Conservation (phyloP, 2,888 invertebrate genomes). For the Galeruca laticollis region DNA sequence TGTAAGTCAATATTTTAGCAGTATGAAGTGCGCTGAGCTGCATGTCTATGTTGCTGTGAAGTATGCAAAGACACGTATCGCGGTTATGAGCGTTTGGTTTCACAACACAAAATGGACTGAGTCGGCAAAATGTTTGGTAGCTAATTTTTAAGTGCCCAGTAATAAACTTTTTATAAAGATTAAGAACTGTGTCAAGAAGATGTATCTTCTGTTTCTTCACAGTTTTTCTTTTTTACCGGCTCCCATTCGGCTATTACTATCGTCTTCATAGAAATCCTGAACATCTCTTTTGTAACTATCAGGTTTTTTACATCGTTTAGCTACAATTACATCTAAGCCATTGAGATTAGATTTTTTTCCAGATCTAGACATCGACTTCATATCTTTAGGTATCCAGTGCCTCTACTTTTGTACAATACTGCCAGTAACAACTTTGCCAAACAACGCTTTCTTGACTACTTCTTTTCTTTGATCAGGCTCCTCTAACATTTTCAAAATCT, state of each 20-base stretch:
- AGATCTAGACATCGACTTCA: not conserved
- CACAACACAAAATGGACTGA: slow-evolving; percentile 14
- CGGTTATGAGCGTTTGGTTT: not conserved
- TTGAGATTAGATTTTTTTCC: slow-evolving; percentile 6
- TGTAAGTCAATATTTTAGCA: slow-evolving; percentile 9
- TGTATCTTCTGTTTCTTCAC: slow-evolving; percentile 1
- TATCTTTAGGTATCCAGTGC: not conserved
- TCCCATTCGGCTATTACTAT: slow-evolving; percentile 4
- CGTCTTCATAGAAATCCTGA: slow-evolving; percentile 6
- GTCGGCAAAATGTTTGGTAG: slow-evolving; percentile 6
- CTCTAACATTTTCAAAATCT: not conserved
- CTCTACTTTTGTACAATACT: not conserved
- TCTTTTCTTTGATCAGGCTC: slow-evolving; percentile 12
- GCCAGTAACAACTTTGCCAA: slow-evolving; percentile 5
- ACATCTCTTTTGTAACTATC: slow-evolving; percentile 3
- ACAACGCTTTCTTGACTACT: slow-evolving; percentile 13
- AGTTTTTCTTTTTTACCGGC: not conserved
- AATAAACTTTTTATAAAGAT: slow-evolving; percentile 5
- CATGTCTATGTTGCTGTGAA: slow-evolving; percentile 12
- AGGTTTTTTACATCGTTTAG: slow-evolving; percentile 3
- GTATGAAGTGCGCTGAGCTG: slow-evolving; percentile 21
- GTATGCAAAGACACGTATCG: slow-evolving; percentile 8
- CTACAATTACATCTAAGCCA: not conserved
- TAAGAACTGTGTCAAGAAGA: slow-evolving; percentile 1
- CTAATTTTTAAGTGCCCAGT: not conserved